phyloP scores from a whole-genome alignment of 1,140 invertebrate genomes.

The Penaeus vannamei region DNA sequence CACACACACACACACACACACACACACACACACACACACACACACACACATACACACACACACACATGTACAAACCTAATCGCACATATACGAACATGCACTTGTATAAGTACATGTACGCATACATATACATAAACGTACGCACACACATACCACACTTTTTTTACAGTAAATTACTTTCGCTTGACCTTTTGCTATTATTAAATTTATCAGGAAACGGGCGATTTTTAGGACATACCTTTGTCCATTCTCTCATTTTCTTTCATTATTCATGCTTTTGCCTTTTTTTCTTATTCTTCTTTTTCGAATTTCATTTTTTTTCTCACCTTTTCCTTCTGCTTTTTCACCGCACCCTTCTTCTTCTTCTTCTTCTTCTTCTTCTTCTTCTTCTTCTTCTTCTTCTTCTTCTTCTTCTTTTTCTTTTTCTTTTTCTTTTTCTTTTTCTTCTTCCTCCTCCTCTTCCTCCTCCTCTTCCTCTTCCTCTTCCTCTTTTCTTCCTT shows the following conservation, averaged over 20 bases:
- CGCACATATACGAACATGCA: not conserved
- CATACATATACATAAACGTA: not conserved
- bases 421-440: not conserved
- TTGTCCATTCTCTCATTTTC: too few relatives aligned
- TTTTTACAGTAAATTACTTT: not conserved
- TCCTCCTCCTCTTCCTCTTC: too few relatives aligned
- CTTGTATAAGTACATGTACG: not conserved
- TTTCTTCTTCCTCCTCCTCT: not conserved
- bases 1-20: not conserved
- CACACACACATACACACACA: not conserved
- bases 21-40: not conserved
- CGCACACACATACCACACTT: not conserved
- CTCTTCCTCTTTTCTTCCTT: too few relatives aligned
- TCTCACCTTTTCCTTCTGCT: not conserved
- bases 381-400: too few relatives aligned
- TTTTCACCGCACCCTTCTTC: too few relatives aligned
- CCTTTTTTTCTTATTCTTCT: not conserved
- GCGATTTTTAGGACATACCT: too few relatives aligned
- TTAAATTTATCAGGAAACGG: too few relatives aligned
- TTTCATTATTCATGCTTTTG: too few relatives aligned
- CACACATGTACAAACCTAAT: not conserved
- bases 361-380: not conserved
- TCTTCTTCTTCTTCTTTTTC: too few relatives aligned
- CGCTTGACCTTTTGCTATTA: not conserved
- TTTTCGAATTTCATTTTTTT: not conserved